Percentiles rank a stretch among this genome's conserved stretches.
phyloP scores from a whole-genome alignment of 1,140 invertebrate species.

The Penaeus japonicus region DNA sequence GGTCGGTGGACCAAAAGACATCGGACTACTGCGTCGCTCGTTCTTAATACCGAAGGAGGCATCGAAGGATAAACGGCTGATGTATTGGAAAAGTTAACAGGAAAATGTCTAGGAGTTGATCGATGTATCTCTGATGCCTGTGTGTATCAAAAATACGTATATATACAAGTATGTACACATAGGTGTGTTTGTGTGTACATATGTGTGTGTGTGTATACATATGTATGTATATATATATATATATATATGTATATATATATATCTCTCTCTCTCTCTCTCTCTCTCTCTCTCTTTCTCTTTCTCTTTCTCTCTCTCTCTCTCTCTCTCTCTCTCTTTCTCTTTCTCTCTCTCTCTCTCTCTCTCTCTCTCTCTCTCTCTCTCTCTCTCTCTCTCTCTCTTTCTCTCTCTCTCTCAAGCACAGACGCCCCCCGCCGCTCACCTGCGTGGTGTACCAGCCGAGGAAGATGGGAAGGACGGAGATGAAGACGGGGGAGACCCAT shows the following conservation, averaged over 20 bases:
- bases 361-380: background rate
- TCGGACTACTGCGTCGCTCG: no score
- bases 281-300: no score
- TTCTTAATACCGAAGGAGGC: no score
- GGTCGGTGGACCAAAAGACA: no score
- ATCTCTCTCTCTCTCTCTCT: background rate
- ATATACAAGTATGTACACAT: background rate
- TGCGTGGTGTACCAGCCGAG: constrained; percentile 87
- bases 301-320: no score
- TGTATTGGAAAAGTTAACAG: background rate
- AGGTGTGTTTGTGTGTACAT: background rate
- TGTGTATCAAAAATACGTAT: background rate
- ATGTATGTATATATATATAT: background rate
- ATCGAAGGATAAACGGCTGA: no score
- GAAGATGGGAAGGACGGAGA: constrained; percentile 95
- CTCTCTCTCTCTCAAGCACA: background rate
- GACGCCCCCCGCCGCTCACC: constrained; percentile 62
- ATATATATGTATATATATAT: background rate
- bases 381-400: background rate
- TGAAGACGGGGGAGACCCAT: constrained; percentile 89
- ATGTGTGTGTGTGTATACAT: background rate
- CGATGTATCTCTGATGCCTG: background rate
- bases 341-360: background rate
- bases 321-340: no score
- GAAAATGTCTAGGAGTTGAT: background rate